A percentile compares a stretch with the other conserved stretches of the same genome.
phyloP scores from a whole-genome alignment of 2,888 invertebrate species.

The Chrysomela aeneicollis region DNA sequence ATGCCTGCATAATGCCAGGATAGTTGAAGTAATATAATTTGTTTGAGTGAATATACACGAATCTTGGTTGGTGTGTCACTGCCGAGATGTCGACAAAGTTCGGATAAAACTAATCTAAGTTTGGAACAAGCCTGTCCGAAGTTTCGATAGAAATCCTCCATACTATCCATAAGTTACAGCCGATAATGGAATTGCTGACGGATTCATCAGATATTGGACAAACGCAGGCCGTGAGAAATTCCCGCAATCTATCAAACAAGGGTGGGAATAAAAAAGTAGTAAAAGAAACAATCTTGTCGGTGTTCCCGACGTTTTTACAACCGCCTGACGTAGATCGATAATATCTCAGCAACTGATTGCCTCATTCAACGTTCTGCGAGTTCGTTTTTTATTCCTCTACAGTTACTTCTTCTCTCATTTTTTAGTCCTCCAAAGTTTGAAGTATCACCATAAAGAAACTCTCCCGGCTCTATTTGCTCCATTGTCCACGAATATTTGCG shows the following conservation, averaged over 20 bases:
- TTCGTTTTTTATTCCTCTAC: not conserved
- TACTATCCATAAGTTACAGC: conserved; percentile 38
- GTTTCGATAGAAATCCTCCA: conserved; percentile 31
- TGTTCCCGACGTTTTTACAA: conserved; percentile 15
- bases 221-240: conserved; percentile 8
- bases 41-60: conserved; percentile 35
- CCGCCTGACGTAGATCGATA: conserved; percentile 4
- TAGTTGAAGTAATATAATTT: too few species aligned
- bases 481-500: conserved; percentile 1
- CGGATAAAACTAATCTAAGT: conserved; percentile 48
- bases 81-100: conserved; percentile 34
- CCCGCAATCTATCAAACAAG: conserved; percentile 12
- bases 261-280: conserved; percentile 3
- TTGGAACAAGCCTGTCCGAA: conserved; percentile 44
- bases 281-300: conserved; percentile 19
- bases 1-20: too few species aligned
- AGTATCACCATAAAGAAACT: not conserved
- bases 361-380: conserved; percentile 1
- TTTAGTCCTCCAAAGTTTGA: not conserved
- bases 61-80: conserved; percentile 31
- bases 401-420: not conserved
- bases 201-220: conserved; percentile 21
- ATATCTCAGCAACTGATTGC: not conserved
- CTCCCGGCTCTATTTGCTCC: not conserved
- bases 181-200: conserved; percentile 40